Evolutionary conservation across 2,888 invertebrate genomes (phyloP).

Genomic region (Catocala nupta): DNA sequence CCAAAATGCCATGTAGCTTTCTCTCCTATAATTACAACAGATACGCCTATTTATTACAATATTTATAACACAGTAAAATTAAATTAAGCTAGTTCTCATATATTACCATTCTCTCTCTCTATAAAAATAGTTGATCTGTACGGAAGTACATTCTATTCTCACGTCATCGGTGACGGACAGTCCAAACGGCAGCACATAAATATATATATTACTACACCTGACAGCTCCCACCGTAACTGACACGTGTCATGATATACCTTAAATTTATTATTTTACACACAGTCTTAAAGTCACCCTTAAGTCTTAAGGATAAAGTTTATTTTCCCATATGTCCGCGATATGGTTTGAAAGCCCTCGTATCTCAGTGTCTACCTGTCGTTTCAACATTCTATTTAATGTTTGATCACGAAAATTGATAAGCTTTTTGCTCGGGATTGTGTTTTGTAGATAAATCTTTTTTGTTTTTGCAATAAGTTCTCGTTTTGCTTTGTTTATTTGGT

Average conservation of each 20-base stretch:
- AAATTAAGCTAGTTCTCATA: background rate
- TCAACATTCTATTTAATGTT: conserved; percentile 69
- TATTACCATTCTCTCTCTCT: too few relatives aligned
- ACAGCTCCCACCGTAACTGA: conserved; percentile 78
- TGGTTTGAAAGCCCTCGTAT: conserved; percentile 46
- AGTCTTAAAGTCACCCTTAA: conserved; percentile 44
- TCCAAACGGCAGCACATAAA: conserved; percentile 66
- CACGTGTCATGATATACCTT: conserved; percentile 73
- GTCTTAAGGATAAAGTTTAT: conserved; percentile 29
- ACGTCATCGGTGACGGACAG: conserved; percentile 69
- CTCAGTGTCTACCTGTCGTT: conserved; percentile 72
- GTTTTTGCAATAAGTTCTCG: conserved; percentile 17
- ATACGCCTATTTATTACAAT: background rate
- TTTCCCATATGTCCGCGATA: conserved; percentile 24
- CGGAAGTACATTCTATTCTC: conserved; percentile 58
- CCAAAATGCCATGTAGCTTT: background rate
- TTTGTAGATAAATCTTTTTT: conserved; percentile 21
- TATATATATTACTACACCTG: conserved; percentile 81
- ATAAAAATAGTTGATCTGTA: background rate
- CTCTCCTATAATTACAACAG: background rate
- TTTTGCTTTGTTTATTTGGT: background rate
- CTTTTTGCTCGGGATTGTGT: conserved; percentile 31
- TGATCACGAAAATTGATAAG: conserved; percentile 69
- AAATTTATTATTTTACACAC: conserved; percentile 57
- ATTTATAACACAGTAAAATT: background rate